A percentile compares a stretch with the other conserved stretches of the same genome.
Evolutionary conservation across 2,888 invertebrate species (phyloP).

Genomic region (Rapana venosa): DNA sequence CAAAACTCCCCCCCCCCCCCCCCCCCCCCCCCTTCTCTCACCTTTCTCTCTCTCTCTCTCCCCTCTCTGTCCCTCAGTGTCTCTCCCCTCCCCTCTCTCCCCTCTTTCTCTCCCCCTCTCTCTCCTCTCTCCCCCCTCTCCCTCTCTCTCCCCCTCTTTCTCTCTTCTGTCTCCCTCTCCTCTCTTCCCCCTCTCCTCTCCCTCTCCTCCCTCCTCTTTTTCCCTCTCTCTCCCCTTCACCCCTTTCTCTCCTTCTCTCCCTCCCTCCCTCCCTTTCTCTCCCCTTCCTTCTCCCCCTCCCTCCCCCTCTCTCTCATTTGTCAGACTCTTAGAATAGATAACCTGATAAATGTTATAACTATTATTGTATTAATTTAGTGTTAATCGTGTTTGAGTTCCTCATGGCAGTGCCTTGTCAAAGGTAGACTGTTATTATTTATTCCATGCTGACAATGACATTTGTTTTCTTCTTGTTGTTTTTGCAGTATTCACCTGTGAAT

Average conservation of each 20-base stretch:
- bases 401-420: no score
- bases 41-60: background rate
- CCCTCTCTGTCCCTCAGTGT: conserved; percentile 14
- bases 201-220: background rate
- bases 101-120: background rate
- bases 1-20: background rate
- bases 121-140: background rate
- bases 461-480: no score
- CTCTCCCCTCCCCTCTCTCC: background rate
- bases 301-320: background rate
- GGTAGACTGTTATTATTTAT: no score
- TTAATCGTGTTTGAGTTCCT: no score
- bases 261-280: background rate
- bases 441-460: no score
- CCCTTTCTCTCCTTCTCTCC: background rate
- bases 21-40: conserved; percentile 7
- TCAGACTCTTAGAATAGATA: background rate
- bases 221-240: conserved; percentile 16
- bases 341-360: background rate
- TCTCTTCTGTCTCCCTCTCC: background rate
- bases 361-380: no score
- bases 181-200: background rate
- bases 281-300: background rate
- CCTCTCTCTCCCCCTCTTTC: background rate
- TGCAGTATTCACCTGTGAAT: no score